phyloP scores from a whole-genome alignment of 2,797 vertebrate species.

The Poecilia wingei region DNA sequence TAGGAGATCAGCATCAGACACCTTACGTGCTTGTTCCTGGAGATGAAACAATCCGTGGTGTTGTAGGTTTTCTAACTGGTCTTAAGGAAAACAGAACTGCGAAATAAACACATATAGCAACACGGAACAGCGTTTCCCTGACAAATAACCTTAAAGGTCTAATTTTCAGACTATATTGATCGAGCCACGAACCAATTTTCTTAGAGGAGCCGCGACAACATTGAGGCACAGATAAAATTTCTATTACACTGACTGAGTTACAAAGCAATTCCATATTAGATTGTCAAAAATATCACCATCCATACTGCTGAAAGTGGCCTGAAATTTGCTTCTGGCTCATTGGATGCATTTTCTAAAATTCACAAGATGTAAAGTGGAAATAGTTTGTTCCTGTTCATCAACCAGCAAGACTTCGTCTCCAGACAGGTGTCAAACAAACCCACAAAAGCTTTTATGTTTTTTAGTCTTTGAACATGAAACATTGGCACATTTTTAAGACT shows the following conservation, averaged over 20 bases:
- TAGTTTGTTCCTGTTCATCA: neutral
- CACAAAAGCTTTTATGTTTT: neutral
- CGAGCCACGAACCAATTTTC: conserved; percentile 55
- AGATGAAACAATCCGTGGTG: neutral
- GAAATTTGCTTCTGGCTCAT: conserved; percentile 17
- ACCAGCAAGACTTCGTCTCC: neutral
- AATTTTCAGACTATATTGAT: conserved; percentile 60
- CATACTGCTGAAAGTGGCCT: neutral
- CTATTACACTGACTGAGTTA: conserved; percentile 49
- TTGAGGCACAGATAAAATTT: conserved; percentile 48
- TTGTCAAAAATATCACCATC: conserved; percentile 23
- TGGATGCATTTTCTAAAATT: conserved; percentile 7
- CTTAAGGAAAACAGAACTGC: neutral
- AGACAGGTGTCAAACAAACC: neutral
- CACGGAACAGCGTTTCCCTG: neutral
- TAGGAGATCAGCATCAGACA: neutral
- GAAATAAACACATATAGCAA: neutral
- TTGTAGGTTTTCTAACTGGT: conserved; percentile 6
- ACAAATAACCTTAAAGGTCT: conserved; percentile 48
- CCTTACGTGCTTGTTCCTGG: neutral
- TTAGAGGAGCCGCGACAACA: conserved; percentile 30
- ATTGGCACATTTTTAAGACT: neutral
- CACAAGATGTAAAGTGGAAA: neutral
- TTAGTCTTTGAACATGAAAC: neutral
- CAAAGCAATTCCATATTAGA: conserved; percentile 24